These are phyloP conservation scores for Girardia tigrina DNA, from an alignment of 2,888 invertebrate genomes.

Conservation along the genomic window DNA sequence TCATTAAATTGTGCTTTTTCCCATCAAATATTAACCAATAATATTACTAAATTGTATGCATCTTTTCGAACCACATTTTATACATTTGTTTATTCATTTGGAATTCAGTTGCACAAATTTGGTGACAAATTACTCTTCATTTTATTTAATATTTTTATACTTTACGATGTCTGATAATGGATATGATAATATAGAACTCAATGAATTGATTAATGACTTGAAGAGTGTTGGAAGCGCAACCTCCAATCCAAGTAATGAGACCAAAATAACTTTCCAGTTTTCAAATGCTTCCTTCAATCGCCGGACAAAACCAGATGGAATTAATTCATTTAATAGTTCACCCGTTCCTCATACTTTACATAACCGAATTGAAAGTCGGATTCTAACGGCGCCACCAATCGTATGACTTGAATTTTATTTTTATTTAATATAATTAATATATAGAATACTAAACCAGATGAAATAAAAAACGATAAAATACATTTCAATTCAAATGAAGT, in stretches of 20 bases:
- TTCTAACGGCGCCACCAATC: too few relatives aligned
- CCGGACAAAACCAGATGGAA: background rate
- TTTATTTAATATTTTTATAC: background rate
- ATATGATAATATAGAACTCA: background rate
- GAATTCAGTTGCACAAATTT: background rate
- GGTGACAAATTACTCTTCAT: background rate
- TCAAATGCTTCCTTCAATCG: background rate
- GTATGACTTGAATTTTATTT: too few relatives aligned
- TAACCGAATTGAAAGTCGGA: too few relatives aligned
- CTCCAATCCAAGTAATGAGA: background rate
- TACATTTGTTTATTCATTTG: background rate
- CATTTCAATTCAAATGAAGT: background rate
- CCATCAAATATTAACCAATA: background rate
- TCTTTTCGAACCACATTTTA: background rate
- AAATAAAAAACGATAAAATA: too few relatives aligned
- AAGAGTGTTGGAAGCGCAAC: background rate
- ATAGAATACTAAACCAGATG: too few relatives aligned
- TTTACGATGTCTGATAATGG: conserved; percentile 1
- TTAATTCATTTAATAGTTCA: background rate
- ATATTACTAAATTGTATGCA: background rate
- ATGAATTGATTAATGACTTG: background rate
- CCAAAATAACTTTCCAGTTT: background rate
- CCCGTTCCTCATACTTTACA: too few relatives aligned
- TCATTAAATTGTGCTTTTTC: background rate
- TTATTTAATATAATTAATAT: too few relatives aligned